These are phyloP conservation scores for Tonatia bakeri DNA, from an alignment of 2,113 vertebrate species.

Conservation along the genomic window DNA sequence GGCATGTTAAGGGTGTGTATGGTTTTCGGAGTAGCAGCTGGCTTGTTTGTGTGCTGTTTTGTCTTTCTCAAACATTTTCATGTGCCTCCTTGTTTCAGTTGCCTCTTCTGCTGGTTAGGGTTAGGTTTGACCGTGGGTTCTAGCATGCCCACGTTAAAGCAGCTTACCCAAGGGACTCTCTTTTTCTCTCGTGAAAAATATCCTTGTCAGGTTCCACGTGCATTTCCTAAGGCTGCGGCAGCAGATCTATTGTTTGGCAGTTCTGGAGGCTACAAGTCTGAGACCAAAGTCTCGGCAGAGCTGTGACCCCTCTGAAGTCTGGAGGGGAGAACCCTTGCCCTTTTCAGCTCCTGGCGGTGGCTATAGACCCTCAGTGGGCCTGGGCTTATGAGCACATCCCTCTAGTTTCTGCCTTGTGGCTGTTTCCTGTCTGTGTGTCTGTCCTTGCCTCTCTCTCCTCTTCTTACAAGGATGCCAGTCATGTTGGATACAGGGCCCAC, in stretches of 20 bases:
- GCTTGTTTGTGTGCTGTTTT: background rate
- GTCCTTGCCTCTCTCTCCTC: background rate
- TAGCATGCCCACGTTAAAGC: background rate
- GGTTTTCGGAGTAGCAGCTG: background rate
- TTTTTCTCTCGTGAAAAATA: background rate
- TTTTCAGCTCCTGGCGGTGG: background rate
- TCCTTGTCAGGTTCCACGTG: background rate
- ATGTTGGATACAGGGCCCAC: background rate
- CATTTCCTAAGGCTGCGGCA: background rate
- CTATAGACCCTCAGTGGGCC: accelerated
- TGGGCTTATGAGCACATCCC: accelerated
- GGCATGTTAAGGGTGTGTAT: background rate
- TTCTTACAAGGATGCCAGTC: background rate
- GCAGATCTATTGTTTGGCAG: accelerated
- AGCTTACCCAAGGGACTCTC: too few species aligned
- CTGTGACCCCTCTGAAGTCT: accelerated
- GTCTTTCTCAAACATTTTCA: background rate
- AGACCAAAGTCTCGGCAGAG: background rate
- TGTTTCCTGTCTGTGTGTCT: background rate
- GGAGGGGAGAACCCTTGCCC: accelerated
- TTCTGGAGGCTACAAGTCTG: background rate
- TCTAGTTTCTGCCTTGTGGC: background rate
- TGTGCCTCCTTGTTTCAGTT: background rate
- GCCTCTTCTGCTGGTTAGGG: accelerated
- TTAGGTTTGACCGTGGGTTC: background rate